phyloP scores from a whole-genome alignment of 2,888 invertebrate genomes.

The Dione juno region DNA sequence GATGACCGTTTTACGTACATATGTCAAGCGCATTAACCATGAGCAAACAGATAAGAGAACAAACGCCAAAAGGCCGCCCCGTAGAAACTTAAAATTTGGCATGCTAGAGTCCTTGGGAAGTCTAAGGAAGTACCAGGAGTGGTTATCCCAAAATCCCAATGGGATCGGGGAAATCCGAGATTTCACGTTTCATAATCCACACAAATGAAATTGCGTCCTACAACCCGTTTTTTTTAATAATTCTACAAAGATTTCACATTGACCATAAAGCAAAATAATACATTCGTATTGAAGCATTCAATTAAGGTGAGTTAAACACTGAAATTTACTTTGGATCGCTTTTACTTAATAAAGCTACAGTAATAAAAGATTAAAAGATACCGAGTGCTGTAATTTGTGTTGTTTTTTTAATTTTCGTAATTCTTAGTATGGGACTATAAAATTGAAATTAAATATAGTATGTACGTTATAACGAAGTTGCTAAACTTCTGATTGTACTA shows the following conservation, averaged over 20 bases:
- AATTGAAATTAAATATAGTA: neutral
- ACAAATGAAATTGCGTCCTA: neutral
- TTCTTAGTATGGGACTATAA: conserved; percentile 2
- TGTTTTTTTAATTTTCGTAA: conserved; percentile 3
- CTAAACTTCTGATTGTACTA: neutral
- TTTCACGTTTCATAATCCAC: no score
- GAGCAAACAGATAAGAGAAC: no score
- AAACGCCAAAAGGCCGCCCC: no score
- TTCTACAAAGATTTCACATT: conserved; percentile 12
- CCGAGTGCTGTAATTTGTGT: conserved; percentile 12
- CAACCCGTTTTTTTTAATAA: neutral
- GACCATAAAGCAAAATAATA: conserved; percentile 16
- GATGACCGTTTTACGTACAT: no score
- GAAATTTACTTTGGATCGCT: conserved; percentile 19
- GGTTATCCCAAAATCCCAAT: no score
- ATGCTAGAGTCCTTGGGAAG: no score
- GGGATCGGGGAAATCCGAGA: no score
- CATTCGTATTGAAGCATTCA: conserved; percentile 17
- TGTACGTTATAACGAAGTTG: neutral
- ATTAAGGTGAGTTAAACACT: conserved; percentile 19
- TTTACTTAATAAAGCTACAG: conserved; percentile 11
- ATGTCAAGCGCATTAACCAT: no score
- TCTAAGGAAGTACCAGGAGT: no score
- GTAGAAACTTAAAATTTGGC: no score
- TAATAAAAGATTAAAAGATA: conserved; percentile 17